Percentiles rank a stretch among this genome's conserved stretches.
Evolutionary conservation across 2,797 vertebrate genomes (phyloP).

Genomic region (Diplodus sargus): DNA sequence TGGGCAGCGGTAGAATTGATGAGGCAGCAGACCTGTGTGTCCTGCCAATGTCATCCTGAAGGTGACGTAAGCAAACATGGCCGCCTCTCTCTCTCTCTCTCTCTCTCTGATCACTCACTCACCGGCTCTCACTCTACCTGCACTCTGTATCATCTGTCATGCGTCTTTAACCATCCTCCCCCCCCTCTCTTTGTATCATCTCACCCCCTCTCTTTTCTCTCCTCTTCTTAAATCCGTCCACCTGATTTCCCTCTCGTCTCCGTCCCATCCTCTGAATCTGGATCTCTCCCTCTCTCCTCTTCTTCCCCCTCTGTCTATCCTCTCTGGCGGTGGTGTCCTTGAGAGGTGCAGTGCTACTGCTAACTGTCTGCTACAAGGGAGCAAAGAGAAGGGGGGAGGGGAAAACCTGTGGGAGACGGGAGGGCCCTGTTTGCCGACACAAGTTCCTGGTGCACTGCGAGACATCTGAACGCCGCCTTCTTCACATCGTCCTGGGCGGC

Average conservation of each 20-base stretch:
- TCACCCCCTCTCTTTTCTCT: constrained; percentile 18
- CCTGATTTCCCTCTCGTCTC: constrained; percentile 28
- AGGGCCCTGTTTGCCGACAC: constrained; percentile 45
- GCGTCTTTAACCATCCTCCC: constrained; percentile 37
- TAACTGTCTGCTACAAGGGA: constrained; percentile 72
- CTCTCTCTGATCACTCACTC: constrained; percentile 43
- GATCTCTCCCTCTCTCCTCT: constrained; percentile 10
- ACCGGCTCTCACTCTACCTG: constrained; percentile 45
- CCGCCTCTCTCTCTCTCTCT: constrained; percentile 39
- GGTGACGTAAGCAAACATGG: constrained; percentile 81
- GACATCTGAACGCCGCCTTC: constrained; percentile 45
- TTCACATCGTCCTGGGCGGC: constrained; percentile 23
- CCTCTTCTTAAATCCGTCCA: constrained; percentile 45
- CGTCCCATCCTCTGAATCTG: constrained; percentile 28
- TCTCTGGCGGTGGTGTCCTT: constrained; percentile 76
- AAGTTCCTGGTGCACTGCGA: constrained; percentile 54
- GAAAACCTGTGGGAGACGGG: constrained; percentile 69
- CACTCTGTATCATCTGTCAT: constrained; percentile 38
- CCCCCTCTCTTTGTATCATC: constrained; percentile 46
- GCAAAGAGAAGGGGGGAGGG: constrained; percentile 62
- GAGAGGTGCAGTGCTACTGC: constrained; percentile 77
- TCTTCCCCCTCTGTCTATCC: constrained; percentile 40
- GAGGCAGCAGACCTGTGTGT: constrained; percentile 85
- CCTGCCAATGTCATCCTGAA: constrained; percentile 86
- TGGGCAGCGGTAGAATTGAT: constrained; percentile 82